Conservation (phyloP, 2,888 invertebrate genomes). For the Apamea epomidion region DNA sequence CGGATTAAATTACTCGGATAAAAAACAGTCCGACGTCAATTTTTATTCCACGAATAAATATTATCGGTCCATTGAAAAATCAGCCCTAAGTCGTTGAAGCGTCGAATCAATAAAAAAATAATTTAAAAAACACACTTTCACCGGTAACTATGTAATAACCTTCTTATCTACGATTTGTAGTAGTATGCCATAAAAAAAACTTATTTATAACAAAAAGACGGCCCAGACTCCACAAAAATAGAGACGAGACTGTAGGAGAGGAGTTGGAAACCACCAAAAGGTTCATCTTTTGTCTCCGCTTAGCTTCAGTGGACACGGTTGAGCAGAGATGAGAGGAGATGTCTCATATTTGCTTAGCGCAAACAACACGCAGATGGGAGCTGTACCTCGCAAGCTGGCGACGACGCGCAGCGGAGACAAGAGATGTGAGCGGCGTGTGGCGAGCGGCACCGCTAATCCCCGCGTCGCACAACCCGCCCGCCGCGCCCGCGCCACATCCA, state of each 20-base stretch:
- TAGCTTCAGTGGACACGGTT: background rate
- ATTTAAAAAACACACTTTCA: too few relatives aligned
- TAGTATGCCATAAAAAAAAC: background rate
- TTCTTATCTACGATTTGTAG: background rate
- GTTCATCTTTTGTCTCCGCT: too few relatives aligned
- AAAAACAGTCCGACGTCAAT: too few relatives aligned
- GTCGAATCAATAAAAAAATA: background rate
- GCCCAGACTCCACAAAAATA: too few relatives aligned
- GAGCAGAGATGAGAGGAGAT: background rate
- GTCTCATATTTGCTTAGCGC: background rate
- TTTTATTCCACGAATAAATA: too few relatives aligned
- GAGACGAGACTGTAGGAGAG: too few relatives aligned
- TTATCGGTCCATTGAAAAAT: too few relatives aligned
- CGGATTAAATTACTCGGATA: too few relatives aligned
- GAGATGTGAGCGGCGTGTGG: background rate
- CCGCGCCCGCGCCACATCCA: background rate
- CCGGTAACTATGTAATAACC: background rate
- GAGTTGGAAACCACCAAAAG: too few relatives aligned
- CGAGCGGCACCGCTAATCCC: background rate
- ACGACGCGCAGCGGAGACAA: background rate
- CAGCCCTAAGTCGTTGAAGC: too few relatives aligned
- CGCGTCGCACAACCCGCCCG: background rate
- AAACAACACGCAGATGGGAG: background rate
- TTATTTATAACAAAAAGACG: conserved; percentile 3
- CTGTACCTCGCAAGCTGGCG: background rate